Evolutionary conservation across 1,140 invertebrate genomes (phyloP).

Genomic region (Nixonia krombeini): DNA sequence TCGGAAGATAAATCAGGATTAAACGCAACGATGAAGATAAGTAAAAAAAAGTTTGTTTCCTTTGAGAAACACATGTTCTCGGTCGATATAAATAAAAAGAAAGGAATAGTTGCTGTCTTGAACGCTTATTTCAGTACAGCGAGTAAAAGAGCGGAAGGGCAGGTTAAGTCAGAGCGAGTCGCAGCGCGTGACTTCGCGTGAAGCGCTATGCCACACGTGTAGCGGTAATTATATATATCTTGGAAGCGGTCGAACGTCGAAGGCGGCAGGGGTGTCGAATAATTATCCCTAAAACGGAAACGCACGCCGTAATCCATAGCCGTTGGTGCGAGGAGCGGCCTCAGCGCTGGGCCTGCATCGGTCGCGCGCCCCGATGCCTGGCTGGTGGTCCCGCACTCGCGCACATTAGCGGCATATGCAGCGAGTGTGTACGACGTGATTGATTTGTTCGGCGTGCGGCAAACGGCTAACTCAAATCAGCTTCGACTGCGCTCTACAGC

Average conservation of each 20-base stretch:
- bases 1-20: too few species aligned
- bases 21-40: too few species aligned
- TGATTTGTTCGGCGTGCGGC: conserved; percentile 62
- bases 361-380: conserved; percentile 23
- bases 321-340: conserved; percentile 13
- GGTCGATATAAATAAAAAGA: too few species aligned
- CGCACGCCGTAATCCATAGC: conserved; percentile 54
- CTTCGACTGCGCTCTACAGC: conserved; percentile 33
- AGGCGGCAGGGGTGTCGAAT: conserved; percentile 27
- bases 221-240: conserved; percentile 21
- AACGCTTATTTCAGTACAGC: neutral
- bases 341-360: neutral
- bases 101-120: too few species aligned
- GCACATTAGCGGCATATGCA: conserved; percentile 65
- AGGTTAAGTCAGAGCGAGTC: conserved; percentile 7
- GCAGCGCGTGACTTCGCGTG: conserved; percentile 17
- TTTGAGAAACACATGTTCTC: too few species aligned
- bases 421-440: conserved; percentile 66
- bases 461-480: conserved; percentile 51
- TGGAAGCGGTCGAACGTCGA: conserved; percentile 25
- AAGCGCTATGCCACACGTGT: conserved; percentile 24
- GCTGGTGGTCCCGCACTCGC: conserved; percentile 55
- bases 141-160: conserved; percentile 27
- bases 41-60: too few species aligned
- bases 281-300: conserved; percentile 60